Conservation (phyloP, 2,113 vertebrate species). For the Macheiramphus alcinus region DNA sequence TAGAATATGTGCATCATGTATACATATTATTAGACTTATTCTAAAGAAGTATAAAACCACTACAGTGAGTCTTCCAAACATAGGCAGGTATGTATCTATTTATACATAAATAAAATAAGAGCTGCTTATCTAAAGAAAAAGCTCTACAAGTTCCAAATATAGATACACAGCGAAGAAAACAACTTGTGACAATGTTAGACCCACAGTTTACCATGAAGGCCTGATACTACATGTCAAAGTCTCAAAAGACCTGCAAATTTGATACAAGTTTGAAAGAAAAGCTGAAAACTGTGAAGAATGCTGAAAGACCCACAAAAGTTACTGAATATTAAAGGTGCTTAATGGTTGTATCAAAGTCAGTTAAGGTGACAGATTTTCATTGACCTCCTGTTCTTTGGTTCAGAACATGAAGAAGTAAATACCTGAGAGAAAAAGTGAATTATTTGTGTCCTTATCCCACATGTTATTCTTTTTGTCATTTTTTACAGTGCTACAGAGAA, state of each 20-base stretch:
- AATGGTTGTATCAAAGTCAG: neutral
- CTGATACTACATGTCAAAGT: neutral
- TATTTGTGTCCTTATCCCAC: neutral
- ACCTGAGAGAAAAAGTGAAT: neutral
- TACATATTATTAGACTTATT: neutral
- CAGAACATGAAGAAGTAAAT: neutral
- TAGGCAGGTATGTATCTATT: neutral
- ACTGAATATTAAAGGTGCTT: neutral
- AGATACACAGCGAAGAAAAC: neutral
- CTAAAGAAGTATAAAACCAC: neutral
- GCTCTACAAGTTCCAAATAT: neutral
- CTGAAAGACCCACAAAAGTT: neutral
- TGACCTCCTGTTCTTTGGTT: neutral
- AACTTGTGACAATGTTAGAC: neutral
- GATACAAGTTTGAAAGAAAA: neutral
- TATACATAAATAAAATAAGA: neutral
- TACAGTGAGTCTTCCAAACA: neutral
- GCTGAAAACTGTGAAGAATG: neutral
- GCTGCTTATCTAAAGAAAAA: neutral
- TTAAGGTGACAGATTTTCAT: neutral
- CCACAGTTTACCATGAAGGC: neutral
- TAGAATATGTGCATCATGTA: neutral
- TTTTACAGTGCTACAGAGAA: neutral
- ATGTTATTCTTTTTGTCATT: neutral
- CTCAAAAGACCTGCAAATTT: neutral